Evolutionary conservation across 2,113 vertebrate species (phyloP).

Genomic region (Maccullochella peelii): DNA sequence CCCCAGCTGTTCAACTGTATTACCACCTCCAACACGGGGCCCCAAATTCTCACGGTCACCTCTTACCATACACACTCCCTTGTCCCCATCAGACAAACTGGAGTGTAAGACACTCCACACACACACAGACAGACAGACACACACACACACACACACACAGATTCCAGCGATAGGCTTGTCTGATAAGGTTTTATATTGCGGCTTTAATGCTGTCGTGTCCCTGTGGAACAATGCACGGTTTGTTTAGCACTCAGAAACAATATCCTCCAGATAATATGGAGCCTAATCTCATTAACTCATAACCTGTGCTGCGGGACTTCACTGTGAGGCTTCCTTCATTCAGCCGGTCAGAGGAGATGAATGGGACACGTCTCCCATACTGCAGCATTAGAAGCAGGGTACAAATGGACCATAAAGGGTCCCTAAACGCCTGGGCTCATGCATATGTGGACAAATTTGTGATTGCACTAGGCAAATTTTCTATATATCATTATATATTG

Average conservation of each 20-base stretch:
- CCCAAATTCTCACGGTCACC: conserved; percentile 69
- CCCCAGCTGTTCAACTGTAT: conserved; percentile 72
- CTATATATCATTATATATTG: not conserved
- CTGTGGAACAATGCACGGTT: conserved; percentile 59
- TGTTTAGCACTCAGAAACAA: conserved; percentile 66
- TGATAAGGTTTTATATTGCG: conserved; percentile 71
- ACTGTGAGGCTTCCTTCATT: conserved; percentile 41
- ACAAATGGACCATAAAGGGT: not conserved
- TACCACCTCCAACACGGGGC: conserved; percentile 62
- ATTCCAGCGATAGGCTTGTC: conserved; percentile 50
- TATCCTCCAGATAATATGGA: conserved; percentile 58
- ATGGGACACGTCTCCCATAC: conserved; percentile 6
- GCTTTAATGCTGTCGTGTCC: conserved; percentile 49
- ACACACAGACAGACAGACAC: conserved; percentile 10
- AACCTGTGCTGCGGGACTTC: conserved; percentile 53
- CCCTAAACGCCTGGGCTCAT: not conserved
- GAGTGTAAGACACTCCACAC: conserved; percentile 29
- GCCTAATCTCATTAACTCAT: conserved; percentile 62
- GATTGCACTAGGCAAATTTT: not conserved
- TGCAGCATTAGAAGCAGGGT: not conserved
- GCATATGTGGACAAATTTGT: not conserved
- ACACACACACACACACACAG: conserved; percentile 30
- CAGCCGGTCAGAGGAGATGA: conserved; percentile 10
- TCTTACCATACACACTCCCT: conserved; percentile 19
- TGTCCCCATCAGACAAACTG: conserved; percentile 63